Percentiles rank a stretch among this genome's conserved stretches.
These are phyloP conservation scores for Dolichallabes microphthalmus DNA, from an alignment of 2,113 vertebrate genomes.

Conservation along the genomic window DNA sequence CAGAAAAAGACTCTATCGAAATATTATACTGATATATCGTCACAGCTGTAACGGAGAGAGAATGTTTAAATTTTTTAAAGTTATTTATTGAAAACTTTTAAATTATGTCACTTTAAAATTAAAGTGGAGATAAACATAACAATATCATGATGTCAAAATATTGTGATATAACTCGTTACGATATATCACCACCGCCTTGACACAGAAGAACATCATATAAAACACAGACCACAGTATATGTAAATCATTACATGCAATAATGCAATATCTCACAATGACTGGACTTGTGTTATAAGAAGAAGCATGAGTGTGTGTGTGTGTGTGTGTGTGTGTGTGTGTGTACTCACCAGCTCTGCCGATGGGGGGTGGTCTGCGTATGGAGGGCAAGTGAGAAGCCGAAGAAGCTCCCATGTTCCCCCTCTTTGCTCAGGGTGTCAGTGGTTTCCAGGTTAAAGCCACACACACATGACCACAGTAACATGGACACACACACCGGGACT, in stretches of 20 bases:
- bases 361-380: conserved; percentile 82
- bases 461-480: conserved; percentile 52
- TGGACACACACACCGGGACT: conserved; percentile 55
- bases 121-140: background rate
- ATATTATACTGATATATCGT: background rate
- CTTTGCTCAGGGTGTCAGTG: conserved; percentile 78
- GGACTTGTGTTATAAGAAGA: background rate
- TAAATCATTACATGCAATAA: too few species aligned
- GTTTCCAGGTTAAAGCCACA: conserved; percentile 86
- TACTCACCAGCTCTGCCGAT: conserved; percentile 86
- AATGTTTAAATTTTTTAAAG: background rate
- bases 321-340: conserved; percentile 17
- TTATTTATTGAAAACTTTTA: background rate
- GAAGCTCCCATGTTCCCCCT: conserved; percentile 81
- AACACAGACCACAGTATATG: too few species aligned
- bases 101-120: background rate
- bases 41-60: background rate
- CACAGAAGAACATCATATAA: too few species aligned
- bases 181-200: background rate
- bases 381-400: conserved; percentile 90
- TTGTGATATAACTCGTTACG: background rate
- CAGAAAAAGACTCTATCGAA: background rate
- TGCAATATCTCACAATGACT: background rate
- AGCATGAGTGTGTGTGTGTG: conserved; percentile 13
- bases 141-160: background rate